Percentiles rank a stretch among this genome's conserved stretches.
Conservation (phyloP, 1,140 invertebrate genomes). For the Megathymus violae region DNA sequence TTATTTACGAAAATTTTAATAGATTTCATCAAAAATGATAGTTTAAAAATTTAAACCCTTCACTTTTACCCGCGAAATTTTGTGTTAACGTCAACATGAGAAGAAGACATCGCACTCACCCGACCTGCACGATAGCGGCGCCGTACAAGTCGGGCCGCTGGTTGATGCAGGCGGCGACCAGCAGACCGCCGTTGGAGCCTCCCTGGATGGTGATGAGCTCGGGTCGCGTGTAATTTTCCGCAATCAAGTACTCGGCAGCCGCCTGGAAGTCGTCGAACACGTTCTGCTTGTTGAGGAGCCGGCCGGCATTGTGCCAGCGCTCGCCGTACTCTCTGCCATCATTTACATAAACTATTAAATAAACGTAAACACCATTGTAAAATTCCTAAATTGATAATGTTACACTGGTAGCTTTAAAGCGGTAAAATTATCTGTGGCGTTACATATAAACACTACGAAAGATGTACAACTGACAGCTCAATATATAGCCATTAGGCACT, state of each 20-base stretch:
- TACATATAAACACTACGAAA: too few relatives aligned
- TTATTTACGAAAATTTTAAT: too few relatives aligned
- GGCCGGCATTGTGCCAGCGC: constrained; percentile 97
- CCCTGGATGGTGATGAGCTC: constrained; percentile 95
- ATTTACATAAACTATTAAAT: too few relatives aligned
- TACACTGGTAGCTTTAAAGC: neutral
- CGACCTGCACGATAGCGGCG: constrained; percentile 95
- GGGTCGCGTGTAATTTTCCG: constrained; percentile 91
- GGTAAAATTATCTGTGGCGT: too few relatives aligned
- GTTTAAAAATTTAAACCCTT: too few relatives aligned
- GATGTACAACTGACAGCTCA: too few relatives aligned
- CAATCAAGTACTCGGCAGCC: constrained; percentile 95
- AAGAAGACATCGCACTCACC: constrained; percentile 86
- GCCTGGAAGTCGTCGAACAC: constrained; percentile 98
- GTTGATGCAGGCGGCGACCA: constrained; percentile 96
- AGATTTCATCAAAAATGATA: too few relatives aligned
- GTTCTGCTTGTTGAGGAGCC: constrained; percentile 97
- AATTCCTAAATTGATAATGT: constrained; percentile 25
- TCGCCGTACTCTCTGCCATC: constrained; percentile 96
- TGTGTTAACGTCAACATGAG: constrained; percentile 53
- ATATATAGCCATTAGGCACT: too few relatives aligned
- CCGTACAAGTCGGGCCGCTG: constrained; percentile 98
- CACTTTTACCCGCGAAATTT: too few relatives aligned
- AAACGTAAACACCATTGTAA: too few relatives aligned
- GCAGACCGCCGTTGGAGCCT: constrained; percentile 97